Percentiles rank a stretch among this genome's conserved stretches.
Conservation (phyloP, 2,888 invertebrate species). For the Eulithis prunata region DNA sequence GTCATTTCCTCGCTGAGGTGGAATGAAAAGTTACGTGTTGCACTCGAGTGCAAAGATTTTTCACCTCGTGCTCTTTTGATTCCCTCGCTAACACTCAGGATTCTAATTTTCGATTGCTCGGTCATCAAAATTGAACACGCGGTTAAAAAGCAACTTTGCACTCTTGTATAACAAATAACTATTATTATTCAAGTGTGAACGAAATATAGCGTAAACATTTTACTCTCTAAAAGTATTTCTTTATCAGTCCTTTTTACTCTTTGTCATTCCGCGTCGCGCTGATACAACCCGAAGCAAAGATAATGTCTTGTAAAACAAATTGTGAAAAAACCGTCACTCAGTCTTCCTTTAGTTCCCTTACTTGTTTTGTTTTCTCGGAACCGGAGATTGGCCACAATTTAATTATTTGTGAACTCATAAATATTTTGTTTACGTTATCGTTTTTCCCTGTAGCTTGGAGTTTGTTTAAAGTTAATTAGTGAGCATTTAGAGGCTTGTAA, state of each 20-base stretch:
- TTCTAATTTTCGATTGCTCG: no score
- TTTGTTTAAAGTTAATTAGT: not conserved
- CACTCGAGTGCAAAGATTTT: no score
- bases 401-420: slow-evolving; percentile 28
- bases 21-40: no score
- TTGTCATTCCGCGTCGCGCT: slow-evolving; percentile 23
- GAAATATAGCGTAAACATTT: slow-evolving; percentile 24
- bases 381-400: slow-evolving; percentile 26
- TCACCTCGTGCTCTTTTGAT: no score
- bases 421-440: slow-evolving; percentile 6
- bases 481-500: no score
- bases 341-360: slow-evolving; percentile 23
- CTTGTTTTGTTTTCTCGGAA: slow-evolving; percentile 24
- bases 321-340: slow-evolving; percentile 31
- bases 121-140: no score
- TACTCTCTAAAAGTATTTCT: slow-evolving; percentile 21
- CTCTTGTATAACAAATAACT: no score
- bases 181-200: slow-evolving; percentile 22
- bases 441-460: slow-evolving; percentile 1
- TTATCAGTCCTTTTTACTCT: slow-evolving; percentile 32
- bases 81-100: no score
- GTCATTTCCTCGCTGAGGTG: no score
- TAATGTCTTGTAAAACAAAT: slow-evolving; percentile 36
- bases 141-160: no score
- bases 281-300: slow-evolving; percentile 28